These are phyloP conservation scores for Drosophila neocordata DNA, from an alignment of 1,140 invertebrate genomes.

Conservation along the genomic window DNA sequence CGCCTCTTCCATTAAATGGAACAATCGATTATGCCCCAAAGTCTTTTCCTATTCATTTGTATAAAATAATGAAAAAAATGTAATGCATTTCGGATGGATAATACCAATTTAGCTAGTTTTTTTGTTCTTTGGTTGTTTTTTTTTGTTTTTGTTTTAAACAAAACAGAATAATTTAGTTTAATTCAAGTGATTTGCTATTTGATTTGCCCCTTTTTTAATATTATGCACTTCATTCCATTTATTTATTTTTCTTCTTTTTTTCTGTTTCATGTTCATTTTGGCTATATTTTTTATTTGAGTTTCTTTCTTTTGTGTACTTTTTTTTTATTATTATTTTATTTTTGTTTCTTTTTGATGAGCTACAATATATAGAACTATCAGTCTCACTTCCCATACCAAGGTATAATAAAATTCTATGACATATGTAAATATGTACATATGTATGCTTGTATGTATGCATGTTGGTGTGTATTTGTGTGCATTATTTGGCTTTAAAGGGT, in stretches of 20 bases:
- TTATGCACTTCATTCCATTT: neutral
- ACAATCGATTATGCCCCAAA: neutral
- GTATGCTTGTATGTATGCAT: conserved; percentile 5
- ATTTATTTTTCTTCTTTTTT: neutral
- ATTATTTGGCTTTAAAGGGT: neutral
- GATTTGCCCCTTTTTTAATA: neutral
- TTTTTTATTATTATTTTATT: conserved; percentile 29
- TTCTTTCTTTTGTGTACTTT: neutral
- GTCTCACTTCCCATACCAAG: conserved; percentile 79
- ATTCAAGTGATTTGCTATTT: neutral
- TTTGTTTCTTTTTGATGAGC: conserved; percentile 60
- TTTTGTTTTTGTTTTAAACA: neutral
- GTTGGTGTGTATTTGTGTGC: neutral
- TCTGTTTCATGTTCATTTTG: neutral
- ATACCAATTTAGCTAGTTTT: neutral
- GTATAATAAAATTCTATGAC: conserved; percentile 53
- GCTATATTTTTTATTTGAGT: neutral
- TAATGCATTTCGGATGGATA: neutral
- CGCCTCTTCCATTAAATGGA: neutral
- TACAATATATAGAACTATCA: conserved; percentile 81
- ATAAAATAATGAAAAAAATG: neutral
- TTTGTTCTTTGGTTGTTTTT: neutral
- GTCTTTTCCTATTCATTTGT: neutral
- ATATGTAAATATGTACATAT: conserved; percentile 44
- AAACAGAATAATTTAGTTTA: neutral